Percentiles rank a stretch among this genome's conserved stretches.
phyloP scores from a whole-genome alignment of 92 coral and sea anemone species.

The Epizoanthus rinbou region DNA sequence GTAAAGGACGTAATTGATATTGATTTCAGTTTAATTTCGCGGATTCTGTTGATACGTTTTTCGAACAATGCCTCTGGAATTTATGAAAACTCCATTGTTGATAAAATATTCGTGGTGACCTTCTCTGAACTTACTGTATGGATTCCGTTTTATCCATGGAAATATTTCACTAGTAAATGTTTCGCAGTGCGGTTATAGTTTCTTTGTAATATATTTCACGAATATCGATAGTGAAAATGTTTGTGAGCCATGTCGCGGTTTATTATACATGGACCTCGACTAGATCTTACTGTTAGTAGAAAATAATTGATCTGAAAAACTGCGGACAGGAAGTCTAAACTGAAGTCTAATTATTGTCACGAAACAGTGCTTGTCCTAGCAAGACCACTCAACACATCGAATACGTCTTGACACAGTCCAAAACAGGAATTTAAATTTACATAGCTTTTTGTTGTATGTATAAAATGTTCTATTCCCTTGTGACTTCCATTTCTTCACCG shows the following conservation, averaged over 20 bases:
- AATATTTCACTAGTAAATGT: background rate
- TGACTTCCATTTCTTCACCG: background rate
- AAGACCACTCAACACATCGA: constrained; percentile 7
- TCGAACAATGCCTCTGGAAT: constrained; percentile 44
- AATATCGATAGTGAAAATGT: background rate
- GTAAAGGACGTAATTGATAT: background rate
- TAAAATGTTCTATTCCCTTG: background rate
- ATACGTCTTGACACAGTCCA: constrained; percentile 26
- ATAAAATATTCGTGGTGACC: constrained; percentile 31
- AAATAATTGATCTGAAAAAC: no score
- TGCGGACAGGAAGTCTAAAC: constrained; percentile 42
- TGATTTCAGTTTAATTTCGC: background rate
- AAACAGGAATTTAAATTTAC: background rate
- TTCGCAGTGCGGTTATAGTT: background rate
- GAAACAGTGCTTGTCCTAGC: constrained; percentile 33
- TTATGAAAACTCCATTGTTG: constrained; percentile 44
- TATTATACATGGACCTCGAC: background rate
- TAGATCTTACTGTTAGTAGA: no score
- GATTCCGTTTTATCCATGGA: background rate
- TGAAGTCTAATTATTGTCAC: constrained; percentile 1
- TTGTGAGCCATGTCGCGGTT: background rate
- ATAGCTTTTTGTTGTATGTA: background rate
- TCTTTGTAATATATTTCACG: background rate
- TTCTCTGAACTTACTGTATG: background rate
- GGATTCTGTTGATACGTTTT: constrained; percentile 21